Conservation (phyloP, 2,888 invertebrate species). For the Drosophila flavopinicola region DNA sequence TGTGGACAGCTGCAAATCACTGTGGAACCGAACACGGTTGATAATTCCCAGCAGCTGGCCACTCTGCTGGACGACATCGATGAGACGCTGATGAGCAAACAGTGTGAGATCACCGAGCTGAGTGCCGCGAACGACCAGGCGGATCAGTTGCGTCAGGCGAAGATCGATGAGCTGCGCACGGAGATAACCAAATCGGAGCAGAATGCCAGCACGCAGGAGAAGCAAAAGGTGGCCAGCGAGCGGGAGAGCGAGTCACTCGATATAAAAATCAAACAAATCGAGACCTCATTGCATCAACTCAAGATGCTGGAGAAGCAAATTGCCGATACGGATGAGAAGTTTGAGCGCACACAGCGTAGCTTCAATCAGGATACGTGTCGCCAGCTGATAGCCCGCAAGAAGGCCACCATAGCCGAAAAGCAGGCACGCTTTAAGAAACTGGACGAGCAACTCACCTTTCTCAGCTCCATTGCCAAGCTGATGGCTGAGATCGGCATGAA, state of each 20-base stretch:
- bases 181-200: conserved; percentile 88
- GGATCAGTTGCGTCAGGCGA: conserved; percentile 85
- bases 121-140: conserved; percentile 66
- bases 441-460: conserved; percentile 84
- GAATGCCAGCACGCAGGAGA: conserved; percentile 87
- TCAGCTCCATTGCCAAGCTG: conserved; percentile 82
- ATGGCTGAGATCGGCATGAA: conserved; percentile 82
- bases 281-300: conserved; percentile 86
- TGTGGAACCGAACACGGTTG: conserved; percentile 52
- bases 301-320: conserved; percentile 85
- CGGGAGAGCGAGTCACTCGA: conserved; percentile 86
- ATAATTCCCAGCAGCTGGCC: conserved; percentile 78
- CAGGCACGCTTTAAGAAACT: conserved; percentile 87
- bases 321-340: conserved; percentile 77
- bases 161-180: conserved; percentile 86
- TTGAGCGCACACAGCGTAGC: conserved; percentile 57
- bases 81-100: conserved; percentile 67
- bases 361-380: conserved; percentile 75
- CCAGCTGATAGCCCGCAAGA: conserved; percentile 86
- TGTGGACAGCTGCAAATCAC: conserved; percentile 71
- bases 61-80: conserved; percentile 74
- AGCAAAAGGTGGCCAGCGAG: conserved; percentile 84
- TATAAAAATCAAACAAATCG: conserved; percentile 87
- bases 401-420: conserved; percentile 86
- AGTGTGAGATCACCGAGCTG: conserved; percentile 74